A percentile compares a stretch with the other conserved stretches of the same genome.
Evolutionary conservation across 1,140 invertebrate species (phyloP).

Genomic region (Drosophila pallidifrons): DNA sequence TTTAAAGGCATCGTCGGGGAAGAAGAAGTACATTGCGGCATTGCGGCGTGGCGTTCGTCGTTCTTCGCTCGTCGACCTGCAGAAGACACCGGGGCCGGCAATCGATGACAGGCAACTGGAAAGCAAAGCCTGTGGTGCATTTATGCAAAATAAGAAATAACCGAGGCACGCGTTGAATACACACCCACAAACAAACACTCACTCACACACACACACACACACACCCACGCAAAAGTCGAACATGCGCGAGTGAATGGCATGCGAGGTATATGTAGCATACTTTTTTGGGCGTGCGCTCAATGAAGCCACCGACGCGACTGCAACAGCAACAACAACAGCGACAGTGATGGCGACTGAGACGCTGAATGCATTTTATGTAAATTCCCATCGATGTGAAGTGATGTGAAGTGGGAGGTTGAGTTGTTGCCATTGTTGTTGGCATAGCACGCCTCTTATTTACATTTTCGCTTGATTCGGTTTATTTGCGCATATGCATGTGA

Average conservation of each 20-base stretch:
- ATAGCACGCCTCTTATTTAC: conserved; percentile 75
- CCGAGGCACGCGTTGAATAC: conserved; percentile 43
- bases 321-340: conserved; percentile 11
- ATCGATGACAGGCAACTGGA: conserved; percentile 79
- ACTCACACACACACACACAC: conserved; percentile 42
- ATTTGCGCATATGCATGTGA: conserved; percentile 72
- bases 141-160: conserved; percentile 84
- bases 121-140: conserved; percentile 79
- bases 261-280: conserved; percentile 57
- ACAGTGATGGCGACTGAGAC: conserved; percentile 16
- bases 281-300: conserved; percentile 65
- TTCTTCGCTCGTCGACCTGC: conserved; percentile 43
- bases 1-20: neutral
- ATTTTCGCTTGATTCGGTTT: conserved; percentile 83
- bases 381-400: conserved; percentile 62
- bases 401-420: conserved; percentile 49
- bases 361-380: conserved; percentile 73
- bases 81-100: conserved; percentile 68
- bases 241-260: conserved; percentile 56
- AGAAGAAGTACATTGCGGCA: neutral
- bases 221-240: conserved; percentile 21
- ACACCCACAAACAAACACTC: conserved; percentile 30
- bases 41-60: conserved; percentile 17
- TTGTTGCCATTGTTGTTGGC: conserved; percentile 20
- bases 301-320: conserved; percentile 47